A percentile compares a stretch with the other conserved stretches of the same genome.
phyloP scores from a whole-genome alignment of 2,797 vertebrate genomes.

The Sebastes paucispinis region DNA sequence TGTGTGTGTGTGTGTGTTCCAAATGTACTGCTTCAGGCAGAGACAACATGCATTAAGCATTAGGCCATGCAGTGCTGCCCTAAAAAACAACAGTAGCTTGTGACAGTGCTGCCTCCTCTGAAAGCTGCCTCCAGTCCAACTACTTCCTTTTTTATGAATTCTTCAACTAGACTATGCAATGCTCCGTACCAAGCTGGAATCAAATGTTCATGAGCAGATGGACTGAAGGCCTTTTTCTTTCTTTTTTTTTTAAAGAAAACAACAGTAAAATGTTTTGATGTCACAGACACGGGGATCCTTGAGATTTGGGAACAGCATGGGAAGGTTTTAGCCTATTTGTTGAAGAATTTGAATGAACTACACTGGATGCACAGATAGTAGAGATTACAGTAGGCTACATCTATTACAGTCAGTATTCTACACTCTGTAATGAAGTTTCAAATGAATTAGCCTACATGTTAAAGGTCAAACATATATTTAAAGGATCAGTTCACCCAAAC shows the following conservation, averaged over 20 bases:
- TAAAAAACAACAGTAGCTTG: neutral
- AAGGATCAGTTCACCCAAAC: too few relatives aligned
- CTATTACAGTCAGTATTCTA: neutral
- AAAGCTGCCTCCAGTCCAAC: neutral
- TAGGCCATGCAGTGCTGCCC: slow-evolving; percentile 9
- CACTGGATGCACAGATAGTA: neutral
- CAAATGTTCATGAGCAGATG: neutral
- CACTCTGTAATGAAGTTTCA: too few relatives aligned
- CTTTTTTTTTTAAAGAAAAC: neutral
- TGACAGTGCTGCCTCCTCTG: neutral
- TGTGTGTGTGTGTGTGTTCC: neutral
- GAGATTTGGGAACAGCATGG: neutral
- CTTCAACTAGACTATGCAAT: slow-evolving; percentile 39
- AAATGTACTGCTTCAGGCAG: neutral
- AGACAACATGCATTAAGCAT: neutral
- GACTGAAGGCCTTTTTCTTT: neutral
- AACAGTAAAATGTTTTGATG: neutral
- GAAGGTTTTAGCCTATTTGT: neutral
- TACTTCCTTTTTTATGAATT: slow-evolving; percentile 10
- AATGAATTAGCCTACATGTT: neutral
- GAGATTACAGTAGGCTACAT: neutral
- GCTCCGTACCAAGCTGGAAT: slow-evolving; percentile 17
- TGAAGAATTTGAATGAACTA: neutral
- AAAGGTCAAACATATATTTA: neutral
- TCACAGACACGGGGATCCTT: neutral